phyloP scores from a whole-genome alignment of 2,888 invertebrate species.

The Pandemis heparana region DNA sequence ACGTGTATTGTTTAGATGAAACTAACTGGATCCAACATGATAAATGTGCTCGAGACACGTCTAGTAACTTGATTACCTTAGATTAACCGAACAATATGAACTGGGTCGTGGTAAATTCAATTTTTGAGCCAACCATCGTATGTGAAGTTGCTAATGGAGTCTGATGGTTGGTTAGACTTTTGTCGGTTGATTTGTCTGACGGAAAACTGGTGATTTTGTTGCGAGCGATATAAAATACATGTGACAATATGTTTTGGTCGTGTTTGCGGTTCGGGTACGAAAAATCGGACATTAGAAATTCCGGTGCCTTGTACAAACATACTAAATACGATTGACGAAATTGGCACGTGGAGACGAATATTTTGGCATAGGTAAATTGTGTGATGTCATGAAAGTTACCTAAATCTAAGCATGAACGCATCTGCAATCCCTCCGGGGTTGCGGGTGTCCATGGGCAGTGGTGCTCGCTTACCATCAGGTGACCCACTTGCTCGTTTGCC shows the following conservation, averaged over 20 bases:
- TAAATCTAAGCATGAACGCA: no score
- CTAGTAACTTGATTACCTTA: constrained; percentile 62
- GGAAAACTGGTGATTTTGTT: background rate
- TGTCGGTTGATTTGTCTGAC: constrained; percentile 16
- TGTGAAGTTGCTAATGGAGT: constrained; percentile 39
- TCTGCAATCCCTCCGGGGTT: no score
- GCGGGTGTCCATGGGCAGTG: no score
- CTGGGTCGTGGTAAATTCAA: constrained; percentile 53
- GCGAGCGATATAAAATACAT: background rate
- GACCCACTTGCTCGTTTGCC: no score
- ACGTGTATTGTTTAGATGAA: constrained; percentile 41
- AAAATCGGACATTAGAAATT: background rate
- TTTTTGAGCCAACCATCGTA: constrained; percentile 41
- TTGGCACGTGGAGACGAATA: no score
- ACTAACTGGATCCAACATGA: constrained; percentile 38
- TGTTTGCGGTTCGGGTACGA: background rate
- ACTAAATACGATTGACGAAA: no score
- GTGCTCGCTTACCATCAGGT: no score
- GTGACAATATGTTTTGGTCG: background rate
- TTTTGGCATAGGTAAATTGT: no score
- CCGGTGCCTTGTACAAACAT: no score
- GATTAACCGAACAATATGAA: constrained; percentile 70
- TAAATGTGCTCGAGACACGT: constrained; percentile 43
- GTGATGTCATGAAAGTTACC: no score
- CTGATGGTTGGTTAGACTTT: constrained; percentile 27